Evolutionary conservation across 2,797 vertebrate species (phyloP).

Genomic region (Chiloscyllium punctatum): DNA sequence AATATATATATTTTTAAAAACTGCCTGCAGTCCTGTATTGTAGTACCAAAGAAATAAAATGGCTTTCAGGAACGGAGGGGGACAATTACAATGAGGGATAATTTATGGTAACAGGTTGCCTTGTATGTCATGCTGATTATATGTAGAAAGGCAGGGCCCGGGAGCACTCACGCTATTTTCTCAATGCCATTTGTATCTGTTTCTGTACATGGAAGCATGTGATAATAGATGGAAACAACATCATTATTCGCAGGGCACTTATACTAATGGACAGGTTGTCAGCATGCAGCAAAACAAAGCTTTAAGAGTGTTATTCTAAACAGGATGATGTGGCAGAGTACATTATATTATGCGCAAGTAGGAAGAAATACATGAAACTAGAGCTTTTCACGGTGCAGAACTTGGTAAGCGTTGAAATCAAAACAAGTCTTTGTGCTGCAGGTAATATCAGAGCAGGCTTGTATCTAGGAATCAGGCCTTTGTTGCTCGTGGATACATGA

Average conservation of each 20-base stretch:
- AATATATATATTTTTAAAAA: not conserved
- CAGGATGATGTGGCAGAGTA: not conserved
- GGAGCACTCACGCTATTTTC: not conserved
- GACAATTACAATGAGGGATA: not conserved
- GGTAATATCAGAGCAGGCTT: not conserved
- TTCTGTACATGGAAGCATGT: not conserved
- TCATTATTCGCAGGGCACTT: not conserved
- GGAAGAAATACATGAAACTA: slow-evolving; percentile 1
- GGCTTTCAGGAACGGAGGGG: not conserved
- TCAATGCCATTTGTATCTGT: not conserved
- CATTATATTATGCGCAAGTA: slow-evolving; percentile 15
- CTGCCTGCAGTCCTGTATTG: not conserved
- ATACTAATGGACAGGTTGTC: slow-evolving; percentile 23
- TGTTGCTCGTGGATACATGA: not conserved
- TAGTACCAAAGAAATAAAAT: not conserved
- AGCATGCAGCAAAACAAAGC: not conserved
- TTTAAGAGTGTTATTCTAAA: slow-evolving; percentile 8
- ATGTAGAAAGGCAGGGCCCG: not conserved
- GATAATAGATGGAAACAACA: slow-evolving; percentile 6
- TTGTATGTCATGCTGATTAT: not conserved
- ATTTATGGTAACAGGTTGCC: not conserved
- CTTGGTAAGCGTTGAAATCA: not conserved
- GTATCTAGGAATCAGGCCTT: not conserved
- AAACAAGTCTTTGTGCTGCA: not conserved
- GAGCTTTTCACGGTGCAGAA: not conserved